These are phyloP conservation scores for Cheilosia scutellata DNA, from an alignment of 2,888 invertebrate genomes.

Conservation along the genomic window DNA sequence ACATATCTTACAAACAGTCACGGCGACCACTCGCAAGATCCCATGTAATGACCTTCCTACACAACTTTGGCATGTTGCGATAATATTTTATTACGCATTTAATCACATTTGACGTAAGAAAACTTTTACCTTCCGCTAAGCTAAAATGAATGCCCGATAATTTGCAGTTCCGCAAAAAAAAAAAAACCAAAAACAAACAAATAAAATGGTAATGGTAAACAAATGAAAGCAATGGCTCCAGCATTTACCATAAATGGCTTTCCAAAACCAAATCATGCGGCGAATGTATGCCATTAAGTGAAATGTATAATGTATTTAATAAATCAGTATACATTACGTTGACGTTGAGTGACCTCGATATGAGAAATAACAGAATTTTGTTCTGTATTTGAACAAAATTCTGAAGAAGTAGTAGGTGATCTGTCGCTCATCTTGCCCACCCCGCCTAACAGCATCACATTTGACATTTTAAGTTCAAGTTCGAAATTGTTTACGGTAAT, in stretches of 20 bases:
- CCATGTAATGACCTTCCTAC: slow-evolving; percentile 11
- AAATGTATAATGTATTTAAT: slow-evolving; percentile 18
- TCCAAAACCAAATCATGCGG: slow-evolving; percentile 27
- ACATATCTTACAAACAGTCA: background rate
- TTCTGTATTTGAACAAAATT: slow-evolving; percentile 8
- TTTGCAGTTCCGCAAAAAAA: slow-evolving; percentile 24
- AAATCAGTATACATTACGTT: background rate
- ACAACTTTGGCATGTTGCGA: background rate
- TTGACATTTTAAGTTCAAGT: slow-evolving; percentile 73
- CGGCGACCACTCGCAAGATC: background rate
- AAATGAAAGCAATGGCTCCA: slow-evolving; percentile 34
- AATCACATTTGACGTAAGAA: slow-evolving; percentile 58
- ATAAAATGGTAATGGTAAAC: slow-evolving; percentile 30
- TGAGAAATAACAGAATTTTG: background rate
- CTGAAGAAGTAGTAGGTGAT: slow-evolving; percentile 22
- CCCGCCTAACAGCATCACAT: slow-evolving; percentile 60
- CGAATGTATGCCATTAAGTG: slow-evolving; percentile 13
- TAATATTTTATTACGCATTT: slow-evolving; percentile 7
- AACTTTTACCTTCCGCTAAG: slow-evolving; percentile 41
- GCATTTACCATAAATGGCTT: slow-evolving; percentile 43
- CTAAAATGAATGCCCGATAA: slow-evolving; percentile 50
- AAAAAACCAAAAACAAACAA: no score
- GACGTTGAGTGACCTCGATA: slow-evolving; percentile 17
- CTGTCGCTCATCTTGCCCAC: slow-evolving; percentile 12
- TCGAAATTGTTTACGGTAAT: slow-evolving; percentile 62